phyloP scores from a whole-genome alignment of 2,797 vertebrate species.

The Phoeniculus purpureus region DNA sequence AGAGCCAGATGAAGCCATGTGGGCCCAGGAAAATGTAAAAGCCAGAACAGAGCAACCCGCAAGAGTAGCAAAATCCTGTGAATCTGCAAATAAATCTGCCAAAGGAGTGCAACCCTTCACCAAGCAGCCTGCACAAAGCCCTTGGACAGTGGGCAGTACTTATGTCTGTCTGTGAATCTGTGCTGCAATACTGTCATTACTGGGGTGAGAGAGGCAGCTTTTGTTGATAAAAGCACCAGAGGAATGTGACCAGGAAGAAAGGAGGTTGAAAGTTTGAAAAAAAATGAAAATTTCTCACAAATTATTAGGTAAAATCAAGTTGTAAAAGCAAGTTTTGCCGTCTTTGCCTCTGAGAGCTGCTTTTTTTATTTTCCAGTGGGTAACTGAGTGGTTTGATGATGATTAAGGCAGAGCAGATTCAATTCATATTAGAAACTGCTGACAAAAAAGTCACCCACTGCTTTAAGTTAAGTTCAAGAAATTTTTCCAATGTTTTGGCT shows the following conservation, averaged over 20 bases:
- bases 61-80: background rate
- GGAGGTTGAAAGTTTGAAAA: fast-evolving
- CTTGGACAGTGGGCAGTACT: background rate
- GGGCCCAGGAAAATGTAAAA: background rate
- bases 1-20: background rate
- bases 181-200: background rate
- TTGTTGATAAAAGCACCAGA: background rate
- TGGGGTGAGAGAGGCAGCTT: background rate
- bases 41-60: background rate
- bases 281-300: background rate
- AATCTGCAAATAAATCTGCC: background rate
- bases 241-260: background rate
- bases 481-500: background rate
- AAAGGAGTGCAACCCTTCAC: background rate
- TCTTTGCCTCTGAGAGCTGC: background rate
- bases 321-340: background rate
- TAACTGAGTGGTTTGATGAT: background rate
- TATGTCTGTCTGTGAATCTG: background rate
- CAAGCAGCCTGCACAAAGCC: background rate
- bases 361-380: constrained; percentile 24
- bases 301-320: background rate
- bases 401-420: constrained; percentile 19
- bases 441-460: background rate
- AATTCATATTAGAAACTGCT: background rate
- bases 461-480: constrained; percentile 2